A percentile compares a stretch with the other conserved stretches of the same genome.
Conservation (phyloP, 2,888 invertebrate species). For the Gasteruption jaculator region DNA sequence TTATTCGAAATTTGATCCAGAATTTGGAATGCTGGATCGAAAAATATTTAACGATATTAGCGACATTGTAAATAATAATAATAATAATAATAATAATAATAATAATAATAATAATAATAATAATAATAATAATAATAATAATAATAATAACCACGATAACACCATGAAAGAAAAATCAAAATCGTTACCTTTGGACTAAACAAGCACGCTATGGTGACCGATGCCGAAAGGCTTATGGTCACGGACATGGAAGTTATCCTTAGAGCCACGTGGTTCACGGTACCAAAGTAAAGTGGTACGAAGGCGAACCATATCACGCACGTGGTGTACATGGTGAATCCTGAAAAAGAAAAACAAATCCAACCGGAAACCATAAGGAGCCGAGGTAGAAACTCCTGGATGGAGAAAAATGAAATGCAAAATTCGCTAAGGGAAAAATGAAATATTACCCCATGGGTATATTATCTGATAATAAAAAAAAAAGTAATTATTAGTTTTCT, state of each 20-base stretch:
- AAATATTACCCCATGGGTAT: slow-evolving; percentile 5
- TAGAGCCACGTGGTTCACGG: slow-evolving; percentile 86
- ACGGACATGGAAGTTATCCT: slow-evolving; percentile 94
- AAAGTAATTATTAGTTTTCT: too few species aligned
- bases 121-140: too few species aligned
- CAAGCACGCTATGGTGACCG: slow-evolving; percentile 88
- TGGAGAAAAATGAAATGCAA: slow-evolving; percentile 1
- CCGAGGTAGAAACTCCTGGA: slow-evolving; percentile 5
- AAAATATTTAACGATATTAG: too few species aligned
- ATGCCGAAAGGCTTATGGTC: slow-evolving; percentile 90
- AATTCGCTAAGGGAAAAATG: slow-evolving; percentile 9
- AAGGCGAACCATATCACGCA: slow-evolving; percentile 98
- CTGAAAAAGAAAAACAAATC: slow-evolving; percentile 58
- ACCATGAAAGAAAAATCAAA: too few species aligned
- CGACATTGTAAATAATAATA: too few species aligned
- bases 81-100: too few species aligned
- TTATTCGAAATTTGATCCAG: too few species aligned
- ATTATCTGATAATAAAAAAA: too few species aligned
- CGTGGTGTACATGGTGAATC: slow-evolving; percentile 98
- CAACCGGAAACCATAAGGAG: slow-evolving; percentile 1
- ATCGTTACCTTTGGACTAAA: slow-evolving; percentile 93
- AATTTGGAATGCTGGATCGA: too few species aligned
- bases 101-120: too few species aligned
- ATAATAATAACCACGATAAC: too few species aligned
- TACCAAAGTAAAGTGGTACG: slow-evolving; percentile 95